Conservation (phyloP, 2,113 vertebrate species). For the Odontesthes bonariensis region DNA sequence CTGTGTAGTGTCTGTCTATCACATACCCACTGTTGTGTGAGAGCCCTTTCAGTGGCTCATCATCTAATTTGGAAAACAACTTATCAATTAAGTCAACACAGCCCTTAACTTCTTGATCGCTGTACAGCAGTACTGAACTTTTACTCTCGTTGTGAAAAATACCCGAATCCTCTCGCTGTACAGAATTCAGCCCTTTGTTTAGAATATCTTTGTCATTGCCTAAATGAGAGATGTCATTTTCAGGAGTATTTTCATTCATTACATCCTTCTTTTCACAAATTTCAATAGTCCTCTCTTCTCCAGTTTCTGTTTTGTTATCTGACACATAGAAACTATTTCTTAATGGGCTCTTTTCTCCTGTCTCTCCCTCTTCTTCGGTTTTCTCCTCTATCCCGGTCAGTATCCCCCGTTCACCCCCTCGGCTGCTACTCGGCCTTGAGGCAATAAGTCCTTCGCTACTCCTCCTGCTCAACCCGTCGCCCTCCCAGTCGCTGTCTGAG, state of each 20-base stretch:
- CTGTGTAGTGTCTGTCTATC: conserved; percentile 64
- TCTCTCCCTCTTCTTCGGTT: conserved; percentile 78
- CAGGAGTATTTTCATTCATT: conserved; percentile 23
- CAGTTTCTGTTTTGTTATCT: conserved; percentile 21
- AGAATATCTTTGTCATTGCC: conserved; percentile 36
- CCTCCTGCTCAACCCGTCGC: conserved; percentile 78
- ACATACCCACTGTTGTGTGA: conserved; percentile 41
- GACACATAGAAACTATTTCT: conserved; percentile 33
- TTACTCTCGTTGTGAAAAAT: conserved; percentile 62
- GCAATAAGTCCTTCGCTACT: conserved; percentile 66
- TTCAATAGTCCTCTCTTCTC: conserved; percentile 22
- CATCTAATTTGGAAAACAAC: conserved; percentile 75
- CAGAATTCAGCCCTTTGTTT: conserved; percentile 48
- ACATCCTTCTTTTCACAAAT: conserved; percentile 23
- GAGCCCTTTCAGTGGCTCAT: conserved; percentile 69
- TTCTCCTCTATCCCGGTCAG: conserved; percentile 84
- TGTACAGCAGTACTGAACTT: conserved; percentile 33
- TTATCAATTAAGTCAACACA: conserved; percentile 75
- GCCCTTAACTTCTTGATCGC: conserved; percentile 61
- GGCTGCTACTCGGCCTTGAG: conserved; percentile 70
- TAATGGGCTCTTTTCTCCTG: conserved; percentile 51
- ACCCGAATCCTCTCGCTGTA: conserved; percentile 67
- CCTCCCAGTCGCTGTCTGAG: conserved; percentile 86
- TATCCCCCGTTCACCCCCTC: conserved; percentile 75
- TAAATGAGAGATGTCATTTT: conserved; percentile 36